phyloP scores from a whole-genome alignment of 2,797 vertebrate species.

The Pseudomugil gertrudae region DNA sequence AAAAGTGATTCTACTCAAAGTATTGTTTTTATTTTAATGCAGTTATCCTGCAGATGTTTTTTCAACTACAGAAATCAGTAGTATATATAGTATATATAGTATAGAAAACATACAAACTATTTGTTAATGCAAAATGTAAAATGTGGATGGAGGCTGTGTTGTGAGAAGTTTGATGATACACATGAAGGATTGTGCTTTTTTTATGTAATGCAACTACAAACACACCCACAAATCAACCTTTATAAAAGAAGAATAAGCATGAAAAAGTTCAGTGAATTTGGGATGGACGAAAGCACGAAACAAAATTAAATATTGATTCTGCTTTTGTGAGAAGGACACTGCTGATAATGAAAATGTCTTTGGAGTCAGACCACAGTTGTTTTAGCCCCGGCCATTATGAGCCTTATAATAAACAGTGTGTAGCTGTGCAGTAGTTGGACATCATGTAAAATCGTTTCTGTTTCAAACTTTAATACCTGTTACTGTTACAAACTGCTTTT shows the following conservation, averaged over 20 bases:
- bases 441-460: background rate
- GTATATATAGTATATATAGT: too few relatives aligned
- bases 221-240: background rate
- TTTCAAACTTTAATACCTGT: too few relatives aligned
- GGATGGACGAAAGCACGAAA: background rate
- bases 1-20: too few relatives aligned
- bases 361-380: background rate
- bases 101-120: too few relatives aligned
- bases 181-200: background rate
- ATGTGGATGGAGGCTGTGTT: background rate
- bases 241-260: background rate
- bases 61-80: too few relatives aligned
- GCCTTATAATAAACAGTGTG: background rate
- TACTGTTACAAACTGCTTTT: too few relatives aligned
- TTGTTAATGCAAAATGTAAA: too few relatives aligned
- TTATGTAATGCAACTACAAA: background rate
- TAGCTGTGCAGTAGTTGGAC: background rate
- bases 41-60: too few relatives aligned
- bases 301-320: background rate
- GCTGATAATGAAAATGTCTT: background rate
- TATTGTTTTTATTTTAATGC: too few relatives aligned
- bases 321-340: background rate
- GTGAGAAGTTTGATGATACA: background rate
- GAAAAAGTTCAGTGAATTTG: background rate
- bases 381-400: background rate